Evolutionary conservation across 1,140 invertebrate genomes (phyloP).

Genomic region (silkworm (Bombyx mori)): ASM3026992v2 NC_085121.1:18028501-18029000

Average conservation of each 20-base stretch:
- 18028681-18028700: slow-evolving; percentile 91
- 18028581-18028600: slow-evolving; percentile 77
- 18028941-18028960: neutral
- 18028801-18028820: slow-evolving; percentile 71
- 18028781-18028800: slow-evolving; percentile 71
- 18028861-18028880: slow-evolving; percentile 52
- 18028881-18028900: slow-evolving; percentile 53
- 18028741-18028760: slow-evolving; percentile 51
- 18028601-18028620: slow-evolving; percentile 76
- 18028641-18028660: slow-evolving; percentile 88
- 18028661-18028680: slow-evolving; percentile 85
- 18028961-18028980: neutral
- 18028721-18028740: slow-evolving; percentile 75
- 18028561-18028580: slow-evolving; percentile 74
- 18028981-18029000: too few relatives aligned
- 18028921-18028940: slow-evolving; percentile 41
- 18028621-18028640: slow-evolving; percentile 89
- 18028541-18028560: slow-evolving; percentile 78
- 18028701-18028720: slow-evolving; percentile 81
- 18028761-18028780: slow-evolving; percentile 52
- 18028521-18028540: slow-evolving; percentile 74
- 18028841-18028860: slow-evolving; percentile 60
- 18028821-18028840: slow-evolving; percentile 31
- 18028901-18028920: slow-evolving; percentile 69
- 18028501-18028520: slow-evolving; percentile 70